A percentile compares a stretch with the other conserved stretches of the same genome.
These are phyloP conservation scores for Engystomops pustulosus DNA, from an alignment of 2,113 vertebrate genomes.

Conservation along the genomic window DNA sequence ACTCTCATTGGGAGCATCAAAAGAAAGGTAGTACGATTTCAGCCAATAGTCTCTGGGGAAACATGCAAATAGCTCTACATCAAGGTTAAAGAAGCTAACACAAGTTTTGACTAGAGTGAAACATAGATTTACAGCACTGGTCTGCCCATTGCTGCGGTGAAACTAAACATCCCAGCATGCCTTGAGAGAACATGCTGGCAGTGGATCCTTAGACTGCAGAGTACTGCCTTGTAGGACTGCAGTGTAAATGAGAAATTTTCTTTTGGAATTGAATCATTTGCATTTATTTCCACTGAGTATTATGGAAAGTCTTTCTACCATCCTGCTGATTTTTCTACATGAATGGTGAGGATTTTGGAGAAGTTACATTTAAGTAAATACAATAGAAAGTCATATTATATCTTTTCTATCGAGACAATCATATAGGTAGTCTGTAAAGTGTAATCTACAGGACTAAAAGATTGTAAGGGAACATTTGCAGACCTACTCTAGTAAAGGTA, in stretches of 20 bases:
- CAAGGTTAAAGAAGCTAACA: not conserved
- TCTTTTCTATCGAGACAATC: not conserved
- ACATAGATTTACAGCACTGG: not conserved
- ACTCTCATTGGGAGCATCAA: not conserved
- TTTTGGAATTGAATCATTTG: not conserved
- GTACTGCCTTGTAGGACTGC: not conserved
- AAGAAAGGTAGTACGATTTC: not conserved
- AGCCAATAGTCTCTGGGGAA: not conserved
- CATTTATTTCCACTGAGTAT: not conserved
- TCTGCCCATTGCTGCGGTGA: not conserved
- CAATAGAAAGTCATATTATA: not conserved
- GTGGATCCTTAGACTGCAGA: not conserved
- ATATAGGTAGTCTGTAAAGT: not conserved
- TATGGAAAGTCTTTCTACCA: not conserved
- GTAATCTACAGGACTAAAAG: not conserved
- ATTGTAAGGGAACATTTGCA: not conserved
- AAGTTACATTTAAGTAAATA: not conserved
- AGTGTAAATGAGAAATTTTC: not conserved
- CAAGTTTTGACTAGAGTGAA: not conserved
- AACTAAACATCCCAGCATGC: not conserved
- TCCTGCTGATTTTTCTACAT: not conserved
- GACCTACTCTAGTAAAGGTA: not conserved
- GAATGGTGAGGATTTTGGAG: not conserved
- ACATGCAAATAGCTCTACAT: not conserved
- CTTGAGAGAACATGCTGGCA: not conserved